phyloP scores from a whole-genome alignment of 92 coral and sea anemone genomes.

The Porites cylindrica region DNA sequence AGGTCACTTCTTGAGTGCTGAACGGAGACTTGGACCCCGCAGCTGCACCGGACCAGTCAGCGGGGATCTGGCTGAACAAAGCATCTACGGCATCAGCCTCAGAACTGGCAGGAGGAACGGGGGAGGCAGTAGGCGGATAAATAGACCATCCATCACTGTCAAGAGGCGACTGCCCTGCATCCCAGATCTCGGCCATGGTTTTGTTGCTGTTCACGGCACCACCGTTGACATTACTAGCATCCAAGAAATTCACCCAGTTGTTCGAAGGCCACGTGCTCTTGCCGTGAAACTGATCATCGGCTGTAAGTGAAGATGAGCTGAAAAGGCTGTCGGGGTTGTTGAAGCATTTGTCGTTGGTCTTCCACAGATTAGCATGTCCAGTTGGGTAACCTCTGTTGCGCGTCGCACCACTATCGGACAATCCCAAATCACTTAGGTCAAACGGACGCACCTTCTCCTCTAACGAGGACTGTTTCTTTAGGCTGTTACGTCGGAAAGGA shows the following conservation, averaged over 20 bases:
- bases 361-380: conserved; percentile 42
- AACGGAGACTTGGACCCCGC: conserved; percentile 46
- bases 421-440: conserved; percentile 65
- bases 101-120: conserved; percentile 29
- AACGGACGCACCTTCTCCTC: conserved; percentile 47
- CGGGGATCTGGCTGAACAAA: conserved; percentile 71
- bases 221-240: conserved; percentile 69
- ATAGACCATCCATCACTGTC: conserved; percentile 95
- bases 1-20: conserved; percentile 46
- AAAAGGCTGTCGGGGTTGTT: conserved; percentile 81
- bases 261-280: conserved; percentile 77
- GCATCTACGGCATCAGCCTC: conserved; percentile 88
- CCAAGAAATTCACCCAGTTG: conserved; percentile 99
- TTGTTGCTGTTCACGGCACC: conserved; percentile 75
- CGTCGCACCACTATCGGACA: conserved; percentile 56
- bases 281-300: conserved; percentile 71
- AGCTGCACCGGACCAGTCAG: conserved; percentile 47
- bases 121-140: conserved; percentile 35
- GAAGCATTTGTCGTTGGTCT: conserved; percentile 42
- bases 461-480: conserved; percentile 31
- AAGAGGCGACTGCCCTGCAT: conserved; percentile 78
- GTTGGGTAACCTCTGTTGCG: conserved; percentile 39
- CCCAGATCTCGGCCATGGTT: conserved; percentile 99
- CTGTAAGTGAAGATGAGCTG: conserved; percentile 58
- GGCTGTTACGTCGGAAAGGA: conserved; percentile 52